Base-by-base conservation (phyloP, 1,140 invertebrate genomes). In the Bacillus rossius region DNA sequence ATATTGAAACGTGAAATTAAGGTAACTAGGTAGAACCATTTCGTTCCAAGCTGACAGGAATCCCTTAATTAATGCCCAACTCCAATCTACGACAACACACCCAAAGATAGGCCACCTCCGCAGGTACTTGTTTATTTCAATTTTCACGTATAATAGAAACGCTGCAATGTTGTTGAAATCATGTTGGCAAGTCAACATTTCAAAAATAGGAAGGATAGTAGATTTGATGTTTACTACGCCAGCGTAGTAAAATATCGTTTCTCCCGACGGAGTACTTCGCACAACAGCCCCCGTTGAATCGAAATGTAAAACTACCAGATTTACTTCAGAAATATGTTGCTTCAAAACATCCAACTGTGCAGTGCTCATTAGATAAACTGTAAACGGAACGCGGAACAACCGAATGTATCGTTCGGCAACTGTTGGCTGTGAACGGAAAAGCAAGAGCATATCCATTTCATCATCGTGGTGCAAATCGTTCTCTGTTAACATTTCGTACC, bases 51-150 rank as follows among this genome's bases (percentile, higher is more conserved):
- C 26, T 37, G 38, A 23, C 20, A 64, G 57, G 20, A 60, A 51
- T 19, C 22, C 8, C 17, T 65, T 63, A 10, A 65, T 63, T 8
- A 60, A 41, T 41, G 61, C 57, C 64, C 57, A 65, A 50, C 55
- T 61, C 64, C 57, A 63, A 37, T 65, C 61, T 26, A 61, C 51
- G 19, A 49, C 43, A 8, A 61, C 53, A 43, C 60, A 20, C 55
- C 52, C 53, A 20, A 60, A 63, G 51, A 25, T 48, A 19, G 61
- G 64, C 61, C 56, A 62, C 19, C 47, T 51, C 17, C 52, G 49
- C 45, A 19, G 14, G 2, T 57, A 26, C 2, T n/a, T 23, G 47
- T 60, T 37, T 0, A 59, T 42, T 53, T 61, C 61, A 5, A 42
- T 3, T 48, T 53, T 58, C 41, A 57, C 59, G 8, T 20, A 20